phyloP scores from a whole-genome alignment of 1,140 invertebrate genomes.

The Aphaenogaster ashmeadi region DNA sequence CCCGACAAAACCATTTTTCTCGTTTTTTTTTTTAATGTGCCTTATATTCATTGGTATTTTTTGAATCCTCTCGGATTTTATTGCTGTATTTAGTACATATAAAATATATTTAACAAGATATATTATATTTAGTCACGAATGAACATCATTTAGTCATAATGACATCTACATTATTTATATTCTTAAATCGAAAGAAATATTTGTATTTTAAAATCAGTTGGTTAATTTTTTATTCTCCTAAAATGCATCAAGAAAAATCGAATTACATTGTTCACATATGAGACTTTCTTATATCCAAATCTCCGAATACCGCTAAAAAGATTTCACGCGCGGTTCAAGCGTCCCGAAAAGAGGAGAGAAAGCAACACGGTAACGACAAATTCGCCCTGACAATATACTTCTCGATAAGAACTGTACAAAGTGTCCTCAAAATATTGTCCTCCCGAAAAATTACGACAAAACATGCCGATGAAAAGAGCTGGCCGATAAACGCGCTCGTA shows the following conservation, averaged over 20 bases:
- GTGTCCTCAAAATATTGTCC: constrained; percentile 43
- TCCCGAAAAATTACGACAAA: constrained; percentile 36
- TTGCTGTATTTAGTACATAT: too few relatives aligned
- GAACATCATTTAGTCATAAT: too few relatives aligned
- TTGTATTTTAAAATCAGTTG: neutral
- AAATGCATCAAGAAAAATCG: neutral
- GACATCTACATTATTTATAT: neutral
- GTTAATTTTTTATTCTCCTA: neutral
- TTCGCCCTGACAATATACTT: constrained; percentile 18
- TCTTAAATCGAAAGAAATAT: neutral
- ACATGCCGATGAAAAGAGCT: constrained; percentile 37
- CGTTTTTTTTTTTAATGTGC: neutral
- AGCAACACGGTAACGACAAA: neutral
- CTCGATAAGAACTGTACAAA: constrained; percentile 30
- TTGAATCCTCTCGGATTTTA: neutral
- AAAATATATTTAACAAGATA: neutral
- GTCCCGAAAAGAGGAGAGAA: neutral
- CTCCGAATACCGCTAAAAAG: neutral
- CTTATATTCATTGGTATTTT: neutral
- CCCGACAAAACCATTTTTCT: neutral
- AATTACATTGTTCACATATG: neutral
- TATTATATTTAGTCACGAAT: neutral
- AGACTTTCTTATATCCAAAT: neutral
- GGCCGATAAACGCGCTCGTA: constrained; percentile 51
- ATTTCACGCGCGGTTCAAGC: neutral